phyloP scores from a whole-genome alignment of 2,888 invertebrate genomes.

The Eupithecia abbreviata region DNA sequence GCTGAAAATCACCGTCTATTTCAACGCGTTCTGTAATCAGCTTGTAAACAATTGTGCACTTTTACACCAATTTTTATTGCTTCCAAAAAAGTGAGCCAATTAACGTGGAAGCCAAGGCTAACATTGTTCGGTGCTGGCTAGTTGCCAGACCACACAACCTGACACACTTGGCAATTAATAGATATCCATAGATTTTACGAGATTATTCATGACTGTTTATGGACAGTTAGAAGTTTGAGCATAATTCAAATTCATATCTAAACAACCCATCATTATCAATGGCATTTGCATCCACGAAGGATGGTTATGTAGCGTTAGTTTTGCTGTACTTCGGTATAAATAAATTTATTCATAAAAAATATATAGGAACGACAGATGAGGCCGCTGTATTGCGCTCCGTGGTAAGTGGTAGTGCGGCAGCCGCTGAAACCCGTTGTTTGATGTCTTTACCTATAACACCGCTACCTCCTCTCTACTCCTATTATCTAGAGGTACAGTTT shows the following conservation, averaged over 20 bases:
- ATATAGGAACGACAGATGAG: no score
- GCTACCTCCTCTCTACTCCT: no score
- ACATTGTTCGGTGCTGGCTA: conserved; percentile 68
- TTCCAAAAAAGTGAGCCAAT: conserved; percentile 68
- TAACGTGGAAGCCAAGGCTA: conserved; percentile 64
- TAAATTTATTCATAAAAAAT: no score
- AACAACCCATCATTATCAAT: no score
- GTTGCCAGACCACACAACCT: conserved; percentile 55
- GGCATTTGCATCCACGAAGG: no score
- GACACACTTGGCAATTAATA: conserved; percentile 52
- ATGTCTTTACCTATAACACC: no score
- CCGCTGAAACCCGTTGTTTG: no score
- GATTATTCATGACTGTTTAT: background rate
- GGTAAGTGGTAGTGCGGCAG: no score
- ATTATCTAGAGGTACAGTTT: no score
- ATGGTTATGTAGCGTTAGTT: background rate
- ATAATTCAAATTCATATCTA: background rate
- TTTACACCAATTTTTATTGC: conserved; percentile 67
- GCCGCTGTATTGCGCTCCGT: no score
- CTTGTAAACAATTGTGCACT: conserved; percentile 59
- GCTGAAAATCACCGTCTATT: conserved; percentile 35
- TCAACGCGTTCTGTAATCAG: conserved; percentile 43
- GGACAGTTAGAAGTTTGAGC: background rate
- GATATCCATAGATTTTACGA: conserved; percentile 39
- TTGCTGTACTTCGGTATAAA: background rate